Evolutionary conservation across 2,888 invertebrate genomes (phyloP).

Genomic region (Cabera pusaria): DNA sequence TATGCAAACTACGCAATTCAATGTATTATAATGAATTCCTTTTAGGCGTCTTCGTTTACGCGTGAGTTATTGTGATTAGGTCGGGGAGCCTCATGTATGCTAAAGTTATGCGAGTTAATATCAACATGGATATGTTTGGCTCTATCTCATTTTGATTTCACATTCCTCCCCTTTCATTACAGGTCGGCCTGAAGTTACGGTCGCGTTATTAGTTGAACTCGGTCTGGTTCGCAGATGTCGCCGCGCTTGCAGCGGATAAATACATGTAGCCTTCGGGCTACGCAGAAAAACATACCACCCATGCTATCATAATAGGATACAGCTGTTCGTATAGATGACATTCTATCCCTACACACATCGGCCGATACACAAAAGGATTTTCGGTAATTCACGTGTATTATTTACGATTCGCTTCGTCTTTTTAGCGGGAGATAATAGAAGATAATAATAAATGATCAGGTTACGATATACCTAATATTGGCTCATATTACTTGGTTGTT

Average conservation of each 20-base stretch:
- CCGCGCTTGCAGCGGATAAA: constrained; percentile 48
- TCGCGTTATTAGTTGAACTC: constrained; percentile 62
- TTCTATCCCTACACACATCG: constrained; percentile 38
- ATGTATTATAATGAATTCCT: constrained; percentile 22
- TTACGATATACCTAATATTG: constrained; percentile 73
- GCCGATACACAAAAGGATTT: constrained; percentile 59
- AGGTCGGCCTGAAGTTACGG: constrained; percentile 51
- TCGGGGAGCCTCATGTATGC: constrained; percentile 16
- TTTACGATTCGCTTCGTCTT: constrained; percentile 74
- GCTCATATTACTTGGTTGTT: constrained; percentile 77
- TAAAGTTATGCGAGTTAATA: constrained; percentile 29
- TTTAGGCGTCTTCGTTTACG: constrained; percentile 19
- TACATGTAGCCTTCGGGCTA: constrained; percentile 52
- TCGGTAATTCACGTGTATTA: constrained; percentile 74
- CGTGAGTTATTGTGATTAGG: constrained; percentile 19
- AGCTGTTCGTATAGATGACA: constrained; percentile 31
- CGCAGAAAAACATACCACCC: constrained; percentile 49
- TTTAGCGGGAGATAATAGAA: constrained; percentile 61
- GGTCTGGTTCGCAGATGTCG: constrained; percentile 61
- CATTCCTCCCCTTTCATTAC: constrained; percentile 49
- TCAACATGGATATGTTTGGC: constrained; percentile 29
- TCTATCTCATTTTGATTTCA: constrained; percentile 29
- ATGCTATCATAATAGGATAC: constrained; percentile 47
- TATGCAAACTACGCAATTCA: constrained; percentile 32
- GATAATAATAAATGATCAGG: constrained; percentile 68